Conservation (phyloP, 1,140 invertebrate genomes). For the Stenopsyche tienmushanensis region DNA sequence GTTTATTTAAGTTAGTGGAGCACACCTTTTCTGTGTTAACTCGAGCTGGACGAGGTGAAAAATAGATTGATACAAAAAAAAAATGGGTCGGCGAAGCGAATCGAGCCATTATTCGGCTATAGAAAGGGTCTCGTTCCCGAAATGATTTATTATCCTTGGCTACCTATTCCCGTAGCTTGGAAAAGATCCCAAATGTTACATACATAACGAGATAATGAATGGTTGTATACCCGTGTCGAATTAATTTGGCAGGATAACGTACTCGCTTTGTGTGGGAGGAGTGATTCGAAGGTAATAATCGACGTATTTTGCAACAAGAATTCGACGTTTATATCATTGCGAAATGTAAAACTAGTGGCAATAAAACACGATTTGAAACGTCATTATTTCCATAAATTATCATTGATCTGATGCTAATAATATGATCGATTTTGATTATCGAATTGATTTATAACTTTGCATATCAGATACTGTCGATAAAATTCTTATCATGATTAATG, state of each 20-base stretch:
- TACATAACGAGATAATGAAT: background rate
- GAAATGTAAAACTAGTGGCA: too few relatives aligned
- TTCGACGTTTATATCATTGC: too few relatives aligned
- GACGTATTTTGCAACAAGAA: too few relatives aligned
- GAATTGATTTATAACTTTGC: too few relatives aligned
- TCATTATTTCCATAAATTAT: too few relatives aligned
- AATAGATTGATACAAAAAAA: conserved; percentile 6
- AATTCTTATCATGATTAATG: too few relatives aligned
- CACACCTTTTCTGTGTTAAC: conserved; percentile 8
- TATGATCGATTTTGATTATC: too few relatives aligned
- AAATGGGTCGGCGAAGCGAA: conserved; percentile 17
- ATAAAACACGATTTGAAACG: too few relatives aligned
- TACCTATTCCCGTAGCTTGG: background rate
- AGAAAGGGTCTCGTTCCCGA: conserved; percentile 16
- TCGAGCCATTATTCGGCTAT: conserved; percentile 9
- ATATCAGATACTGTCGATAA: too few relatives aligned
- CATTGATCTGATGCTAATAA: too few relatives aligned
- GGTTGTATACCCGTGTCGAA: background rate
- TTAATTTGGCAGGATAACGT: background rate
- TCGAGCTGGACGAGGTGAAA: conserved; percentile 11
- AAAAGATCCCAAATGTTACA: background rate
- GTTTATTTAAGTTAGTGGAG: background rate
- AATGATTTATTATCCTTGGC: conserved; percentile 21
- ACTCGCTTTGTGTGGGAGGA: background rate
- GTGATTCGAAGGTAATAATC: too few relatives aligned